Base-by-base conservation (phyloP, 2,113 vertebrate species). In the Hylia prasina region DNA sequence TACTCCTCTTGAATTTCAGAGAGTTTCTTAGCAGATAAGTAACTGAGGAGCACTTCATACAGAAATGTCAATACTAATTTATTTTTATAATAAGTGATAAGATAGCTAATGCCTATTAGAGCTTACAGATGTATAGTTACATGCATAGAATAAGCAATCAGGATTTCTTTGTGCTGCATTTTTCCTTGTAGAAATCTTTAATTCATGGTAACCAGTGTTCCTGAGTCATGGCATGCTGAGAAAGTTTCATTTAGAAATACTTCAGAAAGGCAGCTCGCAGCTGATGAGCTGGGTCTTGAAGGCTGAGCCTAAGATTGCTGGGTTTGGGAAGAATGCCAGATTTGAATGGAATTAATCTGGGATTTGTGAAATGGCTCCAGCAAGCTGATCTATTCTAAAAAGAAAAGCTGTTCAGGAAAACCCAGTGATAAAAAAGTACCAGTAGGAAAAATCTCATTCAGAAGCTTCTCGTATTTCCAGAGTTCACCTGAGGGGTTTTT, bases 261-360 rank as follows among this genome's bases (percentile, higher is more conserved):
- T 85, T 94, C 70, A 64, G 24, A 37, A 68, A 81, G 23, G 31
- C 85, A 82, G 84, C 44, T 80, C 68, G 25, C 90, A 93, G 79
- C 40, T 13, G 5, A 57, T 54, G 60, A 88, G 71, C 50, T 86
- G 85, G 35, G 33, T 86, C 71, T 64, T 31, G 42, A 77, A 77
- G 69, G 76, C 53, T 80, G 63, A 80, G 40, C 23, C 82, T 84
- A 54, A 89, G 92, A 96, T 94, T 93, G 85, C 84, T 90, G 70
- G 44, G 61, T 71, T 89, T 93, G 87, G 75, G 79, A 91, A 92
- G 82, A 35, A 71, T 82, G 64, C 51, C 82, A 94, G 76, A 85
- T 85, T 94, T 91, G 88, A 90, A 58, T 82, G 64, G 96, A 92
- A 94, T 95, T 97, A 96, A 97, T 94, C 92, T 93, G 85, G 91